Conservation (phyloP, 2,888 invertebrate genomes). For the Neuroscelio doddi region DNA sequence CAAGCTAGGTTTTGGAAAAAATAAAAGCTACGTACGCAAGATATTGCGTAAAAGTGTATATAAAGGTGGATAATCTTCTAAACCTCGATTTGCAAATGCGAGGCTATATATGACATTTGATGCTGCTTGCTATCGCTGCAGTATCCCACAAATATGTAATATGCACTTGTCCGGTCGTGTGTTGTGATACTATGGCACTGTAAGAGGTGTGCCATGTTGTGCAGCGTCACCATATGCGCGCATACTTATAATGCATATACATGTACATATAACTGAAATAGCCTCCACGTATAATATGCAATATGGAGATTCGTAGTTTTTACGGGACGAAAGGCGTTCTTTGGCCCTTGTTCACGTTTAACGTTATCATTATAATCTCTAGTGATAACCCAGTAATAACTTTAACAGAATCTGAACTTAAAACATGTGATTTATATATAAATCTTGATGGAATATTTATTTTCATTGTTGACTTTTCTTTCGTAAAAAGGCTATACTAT, state of each 20-base stretch:
- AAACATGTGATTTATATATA: too few relatives aligned
- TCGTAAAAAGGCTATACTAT: too few relatives aligned
- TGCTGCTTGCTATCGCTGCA: slow-evolving; percentile 19
- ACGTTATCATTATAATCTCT: slow-evolving; percentile 23
- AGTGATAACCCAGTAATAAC: too few relatives aligned
- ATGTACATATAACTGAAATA: slow-evolving; percentile 28
- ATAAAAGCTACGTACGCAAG: too few relatives aligned
- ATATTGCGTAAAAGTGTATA: background rate
- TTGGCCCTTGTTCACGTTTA: slow-evolving; percentile 15
- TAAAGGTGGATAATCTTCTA: slow-evolving; percentile 16
- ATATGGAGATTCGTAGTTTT: slow-evolving; percentile 39
- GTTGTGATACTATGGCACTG: slow-evolving; percentile 34
- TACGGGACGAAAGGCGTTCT: slow-evolving; percentile 17
- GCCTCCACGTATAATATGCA: slow-evolving; percentile 26
- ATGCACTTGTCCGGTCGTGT: slow-evolving; percentile 39
- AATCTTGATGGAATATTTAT: too few relatives aligned
- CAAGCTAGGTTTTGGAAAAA: too few relatives aligned
- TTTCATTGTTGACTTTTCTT: too few relatives aligned
- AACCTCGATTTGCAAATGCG: slow-evolving; percentile 20
- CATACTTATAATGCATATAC: slow-evolving; percentile 37
- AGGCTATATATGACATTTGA: slow-evolving; percentile 14
- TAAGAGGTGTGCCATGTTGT: slow-evolving; percentile 28
- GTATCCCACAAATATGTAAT: slow-evolving; percentile 37
- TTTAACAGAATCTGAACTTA: too few relatives aligned
- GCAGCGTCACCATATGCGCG: slow-evolving; percentile 32